Evolutionary conservation across 2,113 vertebrate genomes (phyloP).

Genomic region (Lophura nycthemera): DNA sequence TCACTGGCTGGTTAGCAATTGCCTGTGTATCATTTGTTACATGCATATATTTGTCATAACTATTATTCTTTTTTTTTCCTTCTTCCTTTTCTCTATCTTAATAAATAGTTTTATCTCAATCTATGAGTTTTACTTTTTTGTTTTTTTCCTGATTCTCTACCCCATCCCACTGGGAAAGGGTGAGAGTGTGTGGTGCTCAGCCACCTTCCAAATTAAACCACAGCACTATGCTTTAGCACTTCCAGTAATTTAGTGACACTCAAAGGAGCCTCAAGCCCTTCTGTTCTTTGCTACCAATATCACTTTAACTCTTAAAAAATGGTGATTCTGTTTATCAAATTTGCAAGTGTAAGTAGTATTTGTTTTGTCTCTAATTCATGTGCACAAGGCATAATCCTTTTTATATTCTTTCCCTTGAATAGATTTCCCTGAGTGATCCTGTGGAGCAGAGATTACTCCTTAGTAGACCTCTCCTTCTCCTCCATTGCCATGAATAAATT

Average conservation of each 20-base stretch:
- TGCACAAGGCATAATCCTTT: neutral
- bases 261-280: neutral
- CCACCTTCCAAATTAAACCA: no score
- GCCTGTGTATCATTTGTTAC: no score
- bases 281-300: neutral
- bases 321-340: neutral
- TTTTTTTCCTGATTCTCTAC: no score
- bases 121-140: no score
- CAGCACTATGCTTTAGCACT: neutral
- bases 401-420: neutral
- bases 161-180: no score
- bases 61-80: no score
- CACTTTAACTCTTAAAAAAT: neutral
- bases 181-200: no score
- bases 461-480: neutral
- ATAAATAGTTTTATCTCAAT: no score
- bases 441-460: neutral
- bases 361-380: neutral
- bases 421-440: neutral
- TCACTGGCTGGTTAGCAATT: no score
- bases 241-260: neutral
- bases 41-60: no score
- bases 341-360: neutral
- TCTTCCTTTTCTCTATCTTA: no score
- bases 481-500: conserved; percentile 41